Evolutionary conservation across 2,113 vertebrate genomes (phyloP).

Genomic region (Condylura cristata): DNA sequence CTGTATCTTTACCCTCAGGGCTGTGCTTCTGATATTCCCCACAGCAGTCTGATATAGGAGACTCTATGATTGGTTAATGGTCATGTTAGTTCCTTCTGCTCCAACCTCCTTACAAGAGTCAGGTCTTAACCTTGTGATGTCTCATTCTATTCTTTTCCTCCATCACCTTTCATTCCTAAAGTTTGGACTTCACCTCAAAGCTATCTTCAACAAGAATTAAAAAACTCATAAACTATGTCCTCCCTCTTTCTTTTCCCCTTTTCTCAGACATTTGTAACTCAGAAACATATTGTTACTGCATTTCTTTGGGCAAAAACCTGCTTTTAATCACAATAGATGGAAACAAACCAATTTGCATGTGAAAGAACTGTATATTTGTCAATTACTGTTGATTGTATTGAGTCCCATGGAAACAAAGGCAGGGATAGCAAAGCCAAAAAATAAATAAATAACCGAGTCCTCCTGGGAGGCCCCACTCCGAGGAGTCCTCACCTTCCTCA

Average conservation of each 20-base stretch:
- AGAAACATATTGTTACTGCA: background rate
- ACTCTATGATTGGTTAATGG: too few species aligned
- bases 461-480: fast-evolving
- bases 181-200: background rate
- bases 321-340: background rate
- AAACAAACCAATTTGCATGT: slow-evolving; percentile 36
- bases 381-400: background rate
- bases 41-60: too few species aligned
- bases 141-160: too few species aligned
- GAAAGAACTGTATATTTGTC: background rate
- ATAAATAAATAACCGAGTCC: background rate
- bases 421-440: background rate
- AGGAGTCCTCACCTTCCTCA: background rate
- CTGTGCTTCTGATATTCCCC: too few species aligned
- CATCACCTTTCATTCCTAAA: slow-evolving; percentile 26
- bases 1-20: too few species aligned
- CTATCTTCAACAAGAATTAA: background rate
- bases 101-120: too few species aligned
- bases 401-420: background rate
- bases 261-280: background rate
- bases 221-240: background rate
- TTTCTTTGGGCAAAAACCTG: background rate
- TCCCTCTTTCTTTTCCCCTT: background rate
- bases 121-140: too few species aligned
- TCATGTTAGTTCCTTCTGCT: too few species aligned